Conservation (phyloP, 2,888 invertebrate genomes). For the Scaeva pyrastri region DNA sequence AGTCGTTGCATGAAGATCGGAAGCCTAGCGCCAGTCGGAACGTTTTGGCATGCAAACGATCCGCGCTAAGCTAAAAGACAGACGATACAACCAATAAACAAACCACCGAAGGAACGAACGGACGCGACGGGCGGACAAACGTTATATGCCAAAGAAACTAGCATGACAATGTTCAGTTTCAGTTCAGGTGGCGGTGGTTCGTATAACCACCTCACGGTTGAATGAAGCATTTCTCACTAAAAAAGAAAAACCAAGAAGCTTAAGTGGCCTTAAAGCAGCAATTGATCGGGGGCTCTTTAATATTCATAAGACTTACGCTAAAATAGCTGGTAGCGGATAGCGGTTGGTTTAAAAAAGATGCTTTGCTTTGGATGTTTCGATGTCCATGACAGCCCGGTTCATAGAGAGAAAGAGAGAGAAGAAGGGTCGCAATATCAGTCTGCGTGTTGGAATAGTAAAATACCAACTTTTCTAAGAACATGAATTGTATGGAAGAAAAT, state of each 20-base stretch:
- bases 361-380: conserved; percentile 4
- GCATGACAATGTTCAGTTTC: conserved; percentile 39
- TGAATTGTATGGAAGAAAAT: conserved; percentile 47
- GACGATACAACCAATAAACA: conserved; percentile 18
- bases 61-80: neutral
- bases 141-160: neutral
- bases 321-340: neutral
- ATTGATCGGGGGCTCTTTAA: conserved; percentile 60
- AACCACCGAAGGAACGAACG: neutral
- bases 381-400: neutral
- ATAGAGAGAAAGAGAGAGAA: neutral
- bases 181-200: conserved; percentile 39
- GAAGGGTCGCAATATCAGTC: conserved; percentile 2
- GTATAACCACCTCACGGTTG: neutral
- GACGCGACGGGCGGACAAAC: neutral
- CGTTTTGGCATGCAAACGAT: conserved; percentile 74
- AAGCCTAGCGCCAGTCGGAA: conserved; percentile 74
- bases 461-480: conserved; percentile 49
- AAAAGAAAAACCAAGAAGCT: conserved; percentile 21
- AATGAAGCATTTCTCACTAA: conserved; percentile 42
- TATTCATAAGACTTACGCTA: conserved; percentile 57
- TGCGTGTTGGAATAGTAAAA: conserved; percentile 48
- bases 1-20: conserved; percentile 47
- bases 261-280: conserved; percentile 40
- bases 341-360: neutral